Evolutionary conservation across 1,140 invertebrate species (phyloP), one percentile per base, ranked within the genome.

Genomic region (Sitobion miscanthi): DNA sequence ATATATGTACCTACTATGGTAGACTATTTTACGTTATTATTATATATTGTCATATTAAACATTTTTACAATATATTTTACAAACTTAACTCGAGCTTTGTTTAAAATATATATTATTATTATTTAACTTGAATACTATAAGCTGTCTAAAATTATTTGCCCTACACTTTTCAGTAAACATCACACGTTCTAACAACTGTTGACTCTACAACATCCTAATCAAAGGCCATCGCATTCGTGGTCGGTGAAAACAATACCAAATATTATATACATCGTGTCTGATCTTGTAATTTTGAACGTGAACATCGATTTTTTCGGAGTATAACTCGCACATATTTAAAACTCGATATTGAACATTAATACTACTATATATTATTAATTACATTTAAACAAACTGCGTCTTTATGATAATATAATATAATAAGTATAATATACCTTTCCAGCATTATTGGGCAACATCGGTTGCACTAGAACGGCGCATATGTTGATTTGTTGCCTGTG

Each of bases 401-500:
- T 69, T 77, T 20, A n/a, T 17, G n/a, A n/a, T 69, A 57, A 57
- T 25, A 57, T 57, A 57, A 77, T 62, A n/a, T 77, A 77, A 35
- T 77, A 42, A n/a, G 14, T 93, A 6, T 21, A 21, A 14, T 1
- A 11, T 52, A 92, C 91, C 91, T 93, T 93, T 17, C 49, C 38
- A 1, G 57, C 49, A 49, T 86, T 93, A n/a, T 93, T 93, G 5
- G 82, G 45, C 17, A 93, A 57, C 35, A 93, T 93, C 6, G 91
- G 91, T 93, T 93, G 91, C 82, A 93, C 91, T n/a, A 93, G 82
- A 54, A 86, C 23, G 23, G 91, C 91, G 95, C 95, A 91, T 95
- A 95, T 86, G 82, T 93, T 93, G 25, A 93, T 85, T 90, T 95
- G 95, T 94, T 95, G 95, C 95, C 97, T 97, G 93, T 97, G 95